These are phyloP conservation scores for Mobula hypostoma DNA, from an alignment of 2,113 vertebrate genomes.

Conservation along the genomic window DNA sequence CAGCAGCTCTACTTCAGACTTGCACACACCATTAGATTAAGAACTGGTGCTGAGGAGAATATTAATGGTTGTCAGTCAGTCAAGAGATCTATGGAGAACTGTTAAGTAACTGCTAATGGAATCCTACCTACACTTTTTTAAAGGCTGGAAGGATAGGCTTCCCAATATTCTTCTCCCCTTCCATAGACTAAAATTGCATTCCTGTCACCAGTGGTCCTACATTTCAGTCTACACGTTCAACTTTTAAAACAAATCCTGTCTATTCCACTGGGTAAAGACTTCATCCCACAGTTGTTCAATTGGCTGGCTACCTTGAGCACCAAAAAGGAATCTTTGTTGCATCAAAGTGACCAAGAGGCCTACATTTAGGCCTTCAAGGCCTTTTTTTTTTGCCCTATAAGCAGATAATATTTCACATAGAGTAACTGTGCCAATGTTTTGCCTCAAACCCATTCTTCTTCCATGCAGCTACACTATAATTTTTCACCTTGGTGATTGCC, in stretches of 20 bases:
- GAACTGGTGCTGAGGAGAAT: not conserved
- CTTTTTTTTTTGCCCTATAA: not conserved
- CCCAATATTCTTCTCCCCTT: not conserved
- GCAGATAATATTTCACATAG: slow-evolving; percentile 2
- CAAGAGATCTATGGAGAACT: not conserved
- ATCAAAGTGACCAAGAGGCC: not conserved
- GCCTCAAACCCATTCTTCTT: not conserved
- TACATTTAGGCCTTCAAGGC: not conserved
- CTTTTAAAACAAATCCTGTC: slow-evolving; percentile 13
- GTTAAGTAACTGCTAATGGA: not conserved
- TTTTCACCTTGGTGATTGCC: not conserved
- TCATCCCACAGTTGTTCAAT: not conserved
- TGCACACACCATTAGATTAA: not conserved
- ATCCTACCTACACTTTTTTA: not conserved
- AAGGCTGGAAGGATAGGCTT: not conserved
- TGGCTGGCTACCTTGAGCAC: not conserved
- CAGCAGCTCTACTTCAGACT: not conserved
- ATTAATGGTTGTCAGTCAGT: not conserved
- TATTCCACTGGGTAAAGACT: slow-evolving; percentile 5
- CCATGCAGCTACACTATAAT: not conserved
- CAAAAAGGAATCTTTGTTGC: not conserved
- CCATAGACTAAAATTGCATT: not conserved
- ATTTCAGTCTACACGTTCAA: not conserved
- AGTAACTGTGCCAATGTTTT: not conserved
- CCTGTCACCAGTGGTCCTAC: not conserved